These are phyloP conservation scores for Scyliorhinus canicula DNA, from an alignment of 2,797 vertebrate genomes.

Conservation along the genomic window DNA sequence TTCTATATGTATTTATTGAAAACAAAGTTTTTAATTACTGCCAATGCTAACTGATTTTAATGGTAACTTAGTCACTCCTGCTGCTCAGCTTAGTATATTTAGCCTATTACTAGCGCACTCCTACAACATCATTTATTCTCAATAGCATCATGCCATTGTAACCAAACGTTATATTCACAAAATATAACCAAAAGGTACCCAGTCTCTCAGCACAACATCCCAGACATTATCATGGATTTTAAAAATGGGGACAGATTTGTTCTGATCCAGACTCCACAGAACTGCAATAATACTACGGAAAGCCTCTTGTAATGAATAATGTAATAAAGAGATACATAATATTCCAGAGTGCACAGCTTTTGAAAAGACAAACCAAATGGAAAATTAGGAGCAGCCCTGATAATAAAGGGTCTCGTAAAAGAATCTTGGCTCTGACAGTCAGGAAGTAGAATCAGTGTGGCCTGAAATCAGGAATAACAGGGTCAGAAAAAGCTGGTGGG, in stretches of 20 bases:
- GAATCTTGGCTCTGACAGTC: no score
- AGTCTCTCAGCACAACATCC: background rate
- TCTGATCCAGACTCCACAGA: background rate
- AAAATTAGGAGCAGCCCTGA: no score
- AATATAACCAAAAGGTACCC: background rate
- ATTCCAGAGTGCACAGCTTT: no score
- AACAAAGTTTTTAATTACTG: background rate
- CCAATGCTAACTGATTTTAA: background rate
- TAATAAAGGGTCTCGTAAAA: no score
- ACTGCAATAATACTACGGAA: background rate
- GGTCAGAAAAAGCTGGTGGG: no score
- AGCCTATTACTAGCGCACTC: background rate
- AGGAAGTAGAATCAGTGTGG: no score
- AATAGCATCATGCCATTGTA: no score
- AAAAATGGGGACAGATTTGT: background rate
- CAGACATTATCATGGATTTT: background rate
- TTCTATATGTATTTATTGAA: background rate
- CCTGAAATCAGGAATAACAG: no score
- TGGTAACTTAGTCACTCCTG: background rate
- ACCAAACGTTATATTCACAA: no score
- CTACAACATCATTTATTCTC: no score
- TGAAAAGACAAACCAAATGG: no score
- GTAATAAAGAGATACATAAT: no score
- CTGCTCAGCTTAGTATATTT: background rate
- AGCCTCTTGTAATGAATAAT: background rate